These are phyloP conservation scores for Ctenochaetus hawaiiensis DNA, from an alignment of 2,797 vertebrate genomes.

Conservation along the genomic window DNA sequence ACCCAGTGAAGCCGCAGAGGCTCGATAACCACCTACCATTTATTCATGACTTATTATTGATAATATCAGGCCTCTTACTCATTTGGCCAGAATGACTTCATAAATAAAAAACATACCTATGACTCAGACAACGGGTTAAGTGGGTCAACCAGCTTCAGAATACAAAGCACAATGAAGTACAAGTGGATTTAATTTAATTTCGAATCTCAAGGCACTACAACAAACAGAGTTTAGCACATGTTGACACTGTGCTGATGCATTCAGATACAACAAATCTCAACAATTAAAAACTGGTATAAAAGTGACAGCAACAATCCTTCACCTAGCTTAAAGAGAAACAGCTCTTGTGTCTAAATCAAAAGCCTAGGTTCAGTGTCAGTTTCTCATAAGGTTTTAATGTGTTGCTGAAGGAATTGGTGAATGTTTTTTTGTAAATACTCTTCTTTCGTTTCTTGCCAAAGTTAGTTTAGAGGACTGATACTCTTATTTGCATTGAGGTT, in stretches of 20 bases:
- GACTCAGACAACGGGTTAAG: background rate
- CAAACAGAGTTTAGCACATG: slow-evolving; percentile 2
- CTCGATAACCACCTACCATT: background rate
- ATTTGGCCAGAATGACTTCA: too few relatives aligned
- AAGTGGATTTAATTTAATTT: slow-evolving; percentile 12
- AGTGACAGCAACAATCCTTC: too few relatives aligned
- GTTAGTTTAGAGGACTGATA: too few relatives aligned
- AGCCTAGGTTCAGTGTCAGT: too few relatives aligned
- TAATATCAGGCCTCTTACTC: too few relatives aligned
- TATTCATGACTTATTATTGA: background rate
- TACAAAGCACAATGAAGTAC: slow-evolving; percentile 4
- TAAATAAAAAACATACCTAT: background rate
- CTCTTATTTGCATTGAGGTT: too few relatives aligned
- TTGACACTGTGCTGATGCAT: background rate
- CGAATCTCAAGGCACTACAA: background rate
- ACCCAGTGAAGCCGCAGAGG: background rate
- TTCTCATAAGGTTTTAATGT: too few relatives aligned
- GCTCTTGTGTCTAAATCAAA: too few relatives aligned
- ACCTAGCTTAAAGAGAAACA: too few relatives aligned
- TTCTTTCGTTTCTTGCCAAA: too few relatives aligned
- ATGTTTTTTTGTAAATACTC: too few relatives aligned
- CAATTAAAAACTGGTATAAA: background rate
- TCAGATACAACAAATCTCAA: slow-evolving; percentile 8
- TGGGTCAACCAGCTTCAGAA: background rate
- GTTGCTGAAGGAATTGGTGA: too few relatives aligned